Base-by-base conservation (phyloP, 2,888 invertebrate species). In the Synanthedon vespiformis region DNA sequence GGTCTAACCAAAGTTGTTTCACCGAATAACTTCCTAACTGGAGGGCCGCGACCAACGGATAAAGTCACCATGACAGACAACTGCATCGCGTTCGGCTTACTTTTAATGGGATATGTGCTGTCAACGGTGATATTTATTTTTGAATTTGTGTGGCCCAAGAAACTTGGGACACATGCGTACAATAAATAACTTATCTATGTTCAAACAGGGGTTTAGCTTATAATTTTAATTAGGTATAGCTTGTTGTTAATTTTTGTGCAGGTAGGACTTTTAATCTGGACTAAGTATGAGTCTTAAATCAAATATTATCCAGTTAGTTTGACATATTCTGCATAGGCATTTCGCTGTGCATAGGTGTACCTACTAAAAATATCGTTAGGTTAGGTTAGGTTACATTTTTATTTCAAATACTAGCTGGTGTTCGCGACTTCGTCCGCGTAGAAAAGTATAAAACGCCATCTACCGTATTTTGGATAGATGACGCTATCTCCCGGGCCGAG, bases 71-170 rank as follows among this genome's bases (percentile, higher is more conserved):
- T 77, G 48, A 0, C 10, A 0, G 64, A 75, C 14, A 54, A 67
- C 18, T 56, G 67, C 0, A 56, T 70, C 1, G 61, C 72, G 1
- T 77, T 73, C 50, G 14, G 48, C 3, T 14, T 74, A 10, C 54
- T 79, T 1, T 6, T 63, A 2, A 6, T 56, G 0, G 77, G 79
- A 0, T 67, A 67, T 51, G 1, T 62, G 0, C 1, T 67, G 1
- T 67, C 77, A 34, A 52, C 63, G 5, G 11, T 59, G 1, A 54
- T 58, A 1, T 70, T 78, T 41, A 12, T 67, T 2, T 12, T 59
- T 2, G 79, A 79, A 58, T 54, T 58, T 8, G 64, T 64, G 62
- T 48, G 48, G 48, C 4, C 12, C 6, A 44, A 44, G 13, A 44
- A 44, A 22, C 22, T 4, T 22, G 22, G 22, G 22, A 3, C 18